Evolutionary conservation across 2,888 invertebrate genomes (phyloP), one percentile per base, ranked within the genome.

Genomic region (Agrotis segetum): DNA sequence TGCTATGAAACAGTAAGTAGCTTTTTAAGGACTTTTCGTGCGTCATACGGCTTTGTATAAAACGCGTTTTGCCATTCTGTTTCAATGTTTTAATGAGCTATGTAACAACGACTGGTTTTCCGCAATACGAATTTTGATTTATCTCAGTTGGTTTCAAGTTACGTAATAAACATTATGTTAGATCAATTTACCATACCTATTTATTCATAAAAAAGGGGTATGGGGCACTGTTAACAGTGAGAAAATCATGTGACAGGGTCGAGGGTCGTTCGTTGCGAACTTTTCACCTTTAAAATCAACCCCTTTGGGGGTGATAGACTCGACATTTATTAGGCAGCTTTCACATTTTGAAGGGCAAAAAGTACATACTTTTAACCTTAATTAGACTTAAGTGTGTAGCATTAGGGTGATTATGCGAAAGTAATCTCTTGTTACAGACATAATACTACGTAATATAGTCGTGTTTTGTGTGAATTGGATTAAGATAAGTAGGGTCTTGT

Each of bases 1-100:
- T 95, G 99, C 99, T 71, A 99, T 99, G 98, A 99, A 99, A 96
- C 97, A 98, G 97, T 97, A 91, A 96, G 96, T 92, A 52, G 17
- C 2, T 50, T 53, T 19, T 60, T 3, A 29, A 61, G n/a, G 1
- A 46, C 24, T 47, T 71, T 71, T 55, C 49, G 14, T 47, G 14
- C 40, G 29, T 14, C 73, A 55, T 46, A n/a, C 14, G 9, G 5
- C 46, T n/a, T 55, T 40, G 7, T 56, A 49, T 44, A 9, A 14
- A 71, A 72, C 47, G 17, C 53, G 24, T 59, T 59, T 40, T 29
- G 60, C n/a, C 29, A 44, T 55, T 6, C 24, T 46, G 13, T 6
- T 34, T 13, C 14, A 61, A 50, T 29, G 16, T 21, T 21, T 19
- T 29, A n/a, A n/a, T 49, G 24, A 40, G 13, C 71, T 53, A 75